phyloP scores from a whole-genome alignment of 2,113 vertebrate species.

The Hippocampus zosterae region DNA sequence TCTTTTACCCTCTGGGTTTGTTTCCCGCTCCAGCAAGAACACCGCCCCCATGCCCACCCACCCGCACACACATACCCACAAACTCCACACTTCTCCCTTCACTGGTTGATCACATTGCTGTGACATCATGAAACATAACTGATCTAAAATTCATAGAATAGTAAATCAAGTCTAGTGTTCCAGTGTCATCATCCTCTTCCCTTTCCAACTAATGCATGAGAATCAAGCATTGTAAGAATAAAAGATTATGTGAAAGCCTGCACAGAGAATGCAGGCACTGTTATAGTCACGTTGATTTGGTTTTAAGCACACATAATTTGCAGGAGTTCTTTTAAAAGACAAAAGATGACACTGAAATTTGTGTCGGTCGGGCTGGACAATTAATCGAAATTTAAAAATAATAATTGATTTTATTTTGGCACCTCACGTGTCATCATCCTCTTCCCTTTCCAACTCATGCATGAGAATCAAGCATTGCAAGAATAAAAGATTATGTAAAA shows the following conservation, averaged over 20 bases:
- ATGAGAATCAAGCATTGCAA: constrained; percentile 73
- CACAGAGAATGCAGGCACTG: constrained; percentile 91
- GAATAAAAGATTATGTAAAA: constrained; percentile 82
- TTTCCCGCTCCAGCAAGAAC: constrained; percentile 67
- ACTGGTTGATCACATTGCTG: constrained; percentile 60
- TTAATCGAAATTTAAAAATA: no score
- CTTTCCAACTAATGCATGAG: constrained; percentile 71
- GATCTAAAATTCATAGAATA: constrained; percentile 99
- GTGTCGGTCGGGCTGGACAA: no score
- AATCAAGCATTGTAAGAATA: constrained; percentile 56
- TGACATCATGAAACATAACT: constrained; percentile 99
- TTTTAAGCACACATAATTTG: constrained; percentile 94
- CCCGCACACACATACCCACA: no score
- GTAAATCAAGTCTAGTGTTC: constrained; percentile 97
- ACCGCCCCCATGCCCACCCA: background rate
- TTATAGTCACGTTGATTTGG: constrained; percentile 95
- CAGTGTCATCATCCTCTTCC: constrained; percentile 38
- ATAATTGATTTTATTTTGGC: no score
- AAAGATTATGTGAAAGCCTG: constrained; percentile 94
- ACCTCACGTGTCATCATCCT: background rate
- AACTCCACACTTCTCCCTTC: constrained; percentile 61
- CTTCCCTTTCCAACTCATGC: constrained; percentile 50
- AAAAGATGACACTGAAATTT: constrained; percentile 54
- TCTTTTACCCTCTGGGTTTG: constrained; percentile 62
- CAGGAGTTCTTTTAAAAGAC: constrained; percentile 67